Evolutionary conservation across 2,888 invertebrate species (phyloP).

Genomic region (Ormyrus rosae): DNA sequence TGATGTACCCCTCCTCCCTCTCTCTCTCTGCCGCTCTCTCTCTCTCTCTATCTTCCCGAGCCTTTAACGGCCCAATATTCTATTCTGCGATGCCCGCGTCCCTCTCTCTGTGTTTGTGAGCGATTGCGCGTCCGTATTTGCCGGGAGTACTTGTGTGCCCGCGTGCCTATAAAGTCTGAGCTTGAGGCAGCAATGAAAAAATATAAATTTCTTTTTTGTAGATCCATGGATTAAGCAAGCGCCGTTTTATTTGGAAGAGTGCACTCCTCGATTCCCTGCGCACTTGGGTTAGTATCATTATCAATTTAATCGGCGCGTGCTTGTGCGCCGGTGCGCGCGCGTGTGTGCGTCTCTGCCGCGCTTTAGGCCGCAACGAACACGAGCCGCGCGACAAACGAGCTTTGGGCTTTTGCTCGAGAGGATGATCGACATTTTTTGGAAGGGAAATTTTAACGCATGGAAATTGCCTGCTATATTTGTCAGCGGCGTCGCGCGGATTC

Average conservation of each 20-base stretch:
- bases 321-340: neutral
- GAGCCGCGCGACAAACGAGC: neutral
- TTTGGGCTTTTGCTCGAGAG: neutral
- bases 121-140: too few relatives aligned
- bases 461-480: neutral
- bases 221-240: conserved; percentile 37
- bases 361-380: neutral
- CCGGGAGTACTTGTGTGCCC: too few relatives aligned
- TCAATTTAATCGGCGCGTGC: conserved; percentile 48
- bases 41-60: neutral
- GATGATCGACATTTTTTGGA: neutral
- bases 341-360: neutral
- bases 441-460: neutral
- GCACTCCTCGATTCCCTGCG: conserved; percentile 47
- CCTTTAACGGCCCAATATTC: neutral
- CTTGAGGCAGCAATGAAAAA: neutral
- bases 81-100: neutral
- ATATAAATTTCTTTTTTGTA: conserved; percentile 38
- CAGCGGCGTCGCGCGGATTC: too few relatives aligned
- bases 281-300: conserved; percentile 48
- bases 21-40: neutral
- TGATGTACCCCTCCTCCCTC: conserved; percentile 34
- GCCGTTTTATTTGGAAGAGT: conserved; percentile 52
- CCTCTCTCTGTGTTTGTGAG: too few relatives aligned
- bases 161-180: too few relatives aligned